phyloP scores from a whole-genome alignment of 2,797 vertebrate genomes.

The Podarcis siculus region DNA sequence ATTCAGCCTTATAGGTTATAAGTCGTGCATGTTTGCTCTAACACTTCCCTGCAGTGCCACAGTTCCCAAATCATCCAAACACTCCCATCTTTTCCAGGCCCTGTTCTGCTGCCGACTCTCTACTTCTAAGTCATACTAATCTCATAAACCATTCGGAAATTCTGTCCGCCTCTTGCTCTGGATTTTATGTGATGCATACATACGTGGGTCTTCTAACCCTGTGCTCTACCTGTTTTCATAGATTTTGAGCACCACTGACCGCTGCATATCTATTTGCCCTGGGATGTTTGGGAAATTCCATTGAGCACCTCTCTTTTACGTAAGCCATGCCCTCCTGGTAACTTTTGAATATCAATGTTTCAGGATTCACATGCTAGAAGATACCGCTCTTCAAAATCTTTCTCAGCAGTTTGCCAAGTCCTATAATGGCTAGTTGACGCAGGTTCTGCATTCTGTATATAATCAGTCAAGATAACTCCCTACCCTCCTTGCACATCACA shows the following conservation, averaged over 20 bases:
- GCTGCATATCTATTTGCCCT: not conserved
- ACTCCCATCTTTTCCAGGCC: not conserved
- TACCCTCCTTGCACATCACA: not conserved
- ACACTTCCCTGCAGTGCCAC: not conserved
- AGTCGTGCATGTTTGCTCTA: not conserved
- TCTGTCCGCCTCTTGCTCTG: not conserved
- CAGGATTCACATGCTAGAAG: not conserved
- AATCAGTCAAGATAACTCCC: not conserved
- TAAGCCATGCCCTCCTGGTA: not conserved
- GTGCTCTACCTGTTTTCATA: not conserved
- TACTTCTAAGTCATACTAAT: conserved; percentile 7
- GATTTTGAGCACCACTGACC: not conserved
- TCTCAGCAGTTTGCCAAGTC: not conserved
- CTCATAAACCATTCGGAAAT: conserved; percentile 16
- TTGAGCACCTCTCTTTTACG: not conserved
- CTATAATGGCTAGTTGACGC: not conserved
- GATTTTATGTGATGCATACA: not conserved
- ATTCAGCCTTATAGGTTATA: no score
- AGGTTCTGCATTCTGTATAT: not conserved
- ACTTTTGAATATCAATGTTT: not conserved
- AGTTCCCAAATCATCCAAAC: not conserved
- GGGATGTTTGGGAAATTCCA: not conserved
- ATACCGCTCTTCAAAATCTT: not conserved
- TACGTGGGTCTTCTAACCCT: not conserved
- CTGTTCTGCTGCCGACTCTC: not conserved